Evolutionary conservation across 2,113 vertebrate genomes (phyloP), one percentile per base, ranked within the genome.

Genomic region (Sminthopsis crassicaudata): DNA sequence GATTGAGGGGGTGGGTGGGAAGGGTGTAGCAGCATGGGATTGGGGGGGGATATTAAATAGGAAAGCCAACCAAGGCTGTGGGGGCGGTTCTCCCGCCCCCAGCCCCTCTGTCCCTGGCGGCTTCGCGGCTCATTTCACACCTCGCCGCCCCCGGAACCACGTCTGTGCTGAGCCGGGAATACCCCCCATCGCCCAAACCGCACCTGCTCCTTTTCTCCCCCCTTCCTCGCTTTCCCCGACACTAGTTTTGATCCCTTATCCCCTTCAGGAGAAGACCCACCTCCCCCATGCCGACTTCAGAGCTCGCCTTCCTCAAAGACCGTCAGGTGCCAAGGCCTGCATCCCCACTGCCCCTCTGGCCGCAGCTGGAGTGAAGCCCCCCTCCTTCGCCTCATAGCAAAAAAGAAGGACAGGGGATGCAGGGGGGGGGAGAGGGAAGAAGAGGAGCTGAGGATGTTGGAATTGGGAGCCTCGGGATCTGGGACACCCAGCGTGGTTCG

Each of bases 81-180:
- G 93, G 92, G 97, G 97, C 93, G 96, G 97, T 97, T 97, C 97
- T 91, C 2, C 94, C 97, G 96, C 97, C 97, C 98, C 96, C 97
- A 95, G 95, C 97, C 97, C 10, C 98, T 93, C 98, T 97, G 96
- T 97, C 97, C 97, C 95, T 46, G 30, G 96, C 93, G 91, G 93
- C 96, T 92, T 95, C 0, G 91, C 54, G 96, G 95, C 96, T 97
- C 97, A 91, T 97, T 97, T 98, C 97, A 98, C 97, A 98, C 97
- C 97, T 98, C 97, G 97, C 97, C 97, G 96, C 97, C 97, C 97
- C 97, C 97, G 97, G 95, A 90, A 27, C 96, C 97, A 97, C 96
- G 97, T 98, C 97, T 98, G 97, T 97, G 96, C 96, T 19, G 94
- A 97, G 97, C 97, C 96, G 95, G 97, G 97, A 97, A 98, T 97